Evolutionary conservation across 2,888 invertebrate species (phyloP).

Genomic region (Anagyrus pseudococci): DNA sequence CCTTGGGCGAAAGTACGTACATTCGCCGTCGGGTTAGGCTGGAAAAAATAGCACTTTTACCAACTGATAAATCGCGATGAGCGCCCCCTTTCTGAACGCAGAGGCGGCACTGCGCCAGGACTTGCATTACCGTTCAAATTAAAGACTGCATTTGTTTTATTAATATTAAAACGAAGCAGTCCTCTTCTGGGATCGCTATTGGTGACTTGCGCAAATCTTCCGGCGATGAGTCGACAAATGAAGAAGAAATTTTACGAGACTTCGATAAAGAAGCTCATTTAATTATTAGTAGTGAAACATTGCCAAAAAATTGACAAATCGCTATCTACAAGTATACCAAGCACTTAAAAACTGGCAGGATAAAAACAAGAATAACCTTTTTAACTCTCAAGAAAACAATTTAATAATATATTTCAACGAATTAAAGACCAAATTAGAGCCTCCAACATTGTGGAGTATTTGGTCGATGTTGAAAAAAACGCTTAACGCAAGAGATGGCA

Average conservation of each 20-base stretch:
- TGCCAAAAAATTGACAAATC: background rate
- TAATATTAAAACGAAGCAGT: no score
- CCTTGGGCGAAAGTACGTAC: slow-evolving; percentile 4
- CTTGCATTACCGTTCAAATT: no score
- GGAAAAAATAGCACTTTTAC: slow-evolving; percentile 2
- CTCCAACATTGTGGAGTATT: background rate
- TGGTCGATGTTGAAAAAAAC: slow-evolving; percentile 26
- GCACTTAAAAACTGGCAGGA: background rate
- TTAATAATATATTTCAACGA: background rate
- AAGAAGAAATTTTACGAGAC: background rate
- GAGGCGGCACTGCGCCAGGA: no score
- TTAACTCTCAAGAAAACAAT: background rate
- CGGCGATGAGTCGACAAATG: no score
- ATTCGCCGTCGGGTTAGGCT: background rate
- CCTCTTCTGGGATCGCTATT: no score
- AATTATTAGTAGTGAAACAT: background rate
- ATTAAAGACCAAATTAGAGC: background rate
- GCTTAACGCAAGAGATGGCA: slow-evolving; percentile 33
- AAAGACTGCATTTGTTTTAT: no score
- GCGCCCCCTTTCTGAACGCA: no score
- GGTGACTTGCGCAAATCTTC: no score
- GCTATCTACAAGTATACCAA: background rate
- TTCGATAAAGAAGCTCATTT: background rate
- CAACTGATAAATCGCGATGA: background rate
- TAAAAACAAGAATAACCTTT: background rate